Conservation (phyloP, 2,888 invertebrate genomes). For the Deroplatys truncata region DNA sequence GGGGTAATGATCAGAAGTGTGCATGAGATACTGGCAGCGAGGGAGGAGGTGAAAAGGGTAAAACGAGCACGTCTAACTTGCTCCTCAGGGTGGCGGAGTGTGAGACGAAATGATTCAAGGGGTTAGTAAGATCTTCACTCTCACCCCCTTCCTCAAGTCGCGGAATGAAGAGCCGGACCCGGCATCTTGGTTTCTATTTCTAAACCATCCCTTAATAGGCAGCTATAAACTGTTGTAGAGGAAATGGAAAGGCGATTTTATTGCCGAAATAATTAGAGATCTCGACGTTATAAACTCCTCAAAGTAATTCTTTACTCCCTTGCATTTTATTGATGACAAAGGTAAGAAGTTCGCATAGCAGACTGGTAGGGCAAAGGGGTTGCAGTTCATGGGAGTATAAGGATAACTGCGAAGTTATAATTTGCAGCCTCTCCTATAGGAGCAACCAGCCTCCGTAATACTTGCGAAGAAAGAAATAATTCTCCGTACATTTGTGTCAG, state of each 20-base stretch:
- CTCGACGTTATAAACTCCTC: not conserved
- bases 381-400: no score
- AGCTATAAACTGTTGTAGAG: conserved; percentile 7
- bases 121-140: not conserved
- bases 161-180: not conserved
- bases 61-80: conserved; percentile 9
- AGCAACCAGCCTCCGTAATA: no score
- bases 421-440: no score
- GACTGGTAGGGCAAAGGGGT: no score
- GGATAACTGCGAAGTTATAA: no score
- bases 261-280: not conserved
- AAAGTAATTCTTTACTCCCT: not conserved
- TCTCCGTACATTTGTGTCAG: no score
- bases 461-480: no score
- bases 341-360: no score
- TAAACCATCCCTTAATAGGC: not conserved
- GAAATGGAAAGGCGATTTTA: conserved; percentile 9
- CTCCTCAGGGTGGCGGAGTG: not conserved
- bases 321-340: not conserved
- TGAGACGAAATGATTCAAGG: conserved; percentile 11
- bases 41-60: not conserved
- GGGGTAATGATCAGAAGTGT: conserved; percentile 24
- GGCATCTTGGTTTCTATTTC: not conserved
- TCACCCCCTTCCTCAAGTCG: not conserved
- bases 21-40: conserved; percentile 8